These are phyloP conservation scores for Sitodiplosis mosellana DNA, from an alignment of 1,140 invertebrate genomes.

Conservation along the genomic window DNA sequence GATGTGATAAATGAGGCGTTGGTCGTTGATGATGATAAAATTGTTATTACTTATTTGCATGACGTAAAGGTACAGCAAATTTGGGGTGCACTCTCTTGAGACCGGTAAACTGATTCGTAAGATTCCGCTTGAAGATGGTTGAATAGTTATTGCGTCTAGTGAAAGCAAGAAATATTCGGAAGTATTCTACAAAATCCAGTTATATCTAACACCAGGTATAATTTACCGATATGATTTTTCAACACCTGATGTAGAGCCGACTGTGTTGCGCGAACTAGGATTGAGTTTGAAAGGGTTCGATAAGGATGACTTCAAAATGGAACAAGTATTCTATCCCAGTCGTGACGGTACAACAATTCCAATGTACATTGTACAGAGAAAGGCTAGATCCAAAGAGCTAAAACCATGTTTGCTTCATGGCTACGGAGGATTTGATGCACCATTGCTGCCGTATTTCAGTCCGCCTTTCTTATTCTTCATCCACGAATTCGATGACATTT, in stretches of 20 bases:
- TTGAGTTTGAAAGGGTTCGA: conserved; percentile 44
- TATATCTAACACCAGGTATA: conserved; percentile 82
- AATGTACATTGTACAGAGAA: conserved; percentile 80
- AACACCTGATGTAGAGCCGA: conserved; percentile 38
- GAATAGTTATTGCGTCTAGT: conserved; percentile 62
- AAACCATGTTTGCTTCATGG: conserved; percentile 73
- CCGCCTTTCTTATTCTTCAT: conserved; percentile 68
- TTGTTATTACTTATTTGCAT: conserved; percentile 80
- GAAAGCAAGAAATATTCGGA: conserved; percentile 72
- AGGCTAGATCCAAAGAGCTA: conserved; percentile 32
- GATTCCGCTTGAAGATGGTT: conserved; percentile 73
- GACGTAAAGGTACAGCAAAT: conserved; percentile 98
- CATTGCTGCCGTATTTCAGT: conserved; percentile 66
- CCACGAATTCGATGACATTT: conserved; percentile 65
- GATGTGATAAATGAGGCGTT: conserved; percentile 80
- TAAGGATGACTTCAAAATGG: conserved; percentile 52
- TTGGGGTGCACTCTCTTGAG: conserved; percentile 50
- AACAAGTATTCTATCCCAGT: conserved; percentile 78
- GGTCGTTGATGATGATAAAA: conserved; percentile 66
- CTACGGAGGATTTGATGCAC: conserved; percentile 90
- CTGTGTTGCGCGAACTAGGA: conserved; percentile 39
- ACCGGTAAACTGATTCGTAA: conserved; percentile 51
- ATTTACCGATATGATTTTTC: conserved; percentile 78
- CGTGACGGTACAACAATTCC: conserved; percentile 87
- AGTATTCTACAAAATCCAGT: conserved; percentile 87